Evolutionary conservation across 2,797 vertebrate species (phyloP).

Genomic region (Australoheros facetus): DNA sequence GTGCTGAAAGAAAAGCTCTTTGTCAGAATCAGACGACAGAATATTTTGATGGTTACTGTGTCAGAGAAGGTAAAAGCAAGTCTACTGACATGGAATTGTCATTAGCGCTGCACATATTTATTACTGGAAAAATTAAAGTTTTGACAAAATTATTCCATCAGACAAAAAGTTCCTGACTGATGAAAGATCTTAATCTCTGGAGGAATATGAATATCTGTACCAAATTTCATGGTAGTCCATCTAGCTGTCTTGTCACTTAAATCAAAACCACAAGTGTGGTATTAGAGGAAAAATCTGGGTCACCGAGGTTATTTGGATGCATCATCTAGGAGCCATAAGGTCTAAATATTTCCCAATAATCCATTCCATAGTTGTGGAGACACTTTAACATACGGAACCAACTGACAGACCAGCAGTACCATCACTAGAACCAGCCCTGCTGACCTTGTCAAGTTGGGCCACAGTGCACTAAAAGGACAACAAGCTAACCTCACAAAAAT

Average conservation of each 20-base stretch:
- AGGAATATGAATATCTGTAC: background rate
- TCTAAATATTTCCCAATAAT: background rate
- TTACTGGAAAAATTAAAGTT: background rate
- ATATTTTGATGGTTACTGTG: background rate
- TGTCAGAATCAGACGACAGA: background rate
- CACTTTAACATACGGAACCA: background rate
- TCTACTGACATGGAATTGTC: background rate
- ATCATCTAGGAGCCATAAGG: background rate
- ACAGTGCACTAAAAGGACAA: background rate
- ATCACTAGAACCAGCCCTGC: background rate
- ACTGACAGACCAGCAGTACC: background rate
- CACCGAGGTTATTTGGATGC: background rate
- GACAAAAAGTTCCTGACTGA: background rate
- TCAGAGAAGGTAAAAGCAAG: background rate
- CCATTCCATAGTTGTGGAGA: background rate
- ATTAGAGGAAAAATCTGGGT: slow-evolving; percentile 4
- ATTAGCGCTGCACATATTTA: background rate
- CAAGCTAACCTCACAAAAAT: background rate
- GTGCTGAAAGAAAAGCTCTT: background rate
- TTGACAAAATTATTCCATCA: background rate
- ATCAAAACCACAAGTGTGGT: background rate
- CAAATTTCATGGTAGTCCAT: background rate
- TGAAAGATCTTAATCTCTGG: background rate
- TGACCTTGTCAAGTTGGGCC: background rate
- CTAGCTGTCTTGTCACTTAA: background rate